Conservation (phyloP, 2,888 invertebrate genomes). For the Drosophila mulleri region DNA sequence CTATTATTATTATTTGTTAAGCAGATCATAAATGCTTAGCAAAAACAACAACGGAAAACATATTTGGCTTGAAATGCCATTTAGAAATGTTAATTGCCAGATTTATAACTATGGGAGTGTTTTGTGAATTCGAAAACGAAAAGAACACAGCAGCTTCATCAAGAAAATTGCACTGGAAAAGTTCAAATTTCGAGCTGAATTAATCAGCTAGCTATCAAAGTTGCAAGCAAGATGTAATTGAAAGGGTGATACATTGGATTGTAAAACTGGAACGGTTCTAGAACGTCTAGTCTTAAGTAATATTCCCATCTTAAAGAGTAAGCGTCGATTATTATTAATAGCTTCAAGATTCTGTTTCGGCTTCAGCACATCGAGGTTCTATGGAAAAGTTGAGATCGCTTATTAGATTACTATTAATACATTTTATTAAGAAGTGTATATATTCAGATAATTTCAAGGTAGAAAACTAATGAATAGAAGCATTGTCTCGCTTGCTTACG, state of each 20-base stretch:
- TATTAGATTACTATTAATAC: not conserved
- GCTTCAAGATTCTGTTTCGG: not conserved
- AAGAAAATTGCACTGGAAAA: constrained; percentile 7
- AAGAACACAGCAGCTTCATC: constrained; percentile 6
- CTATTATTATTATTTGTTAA: constrained; percentile 64
- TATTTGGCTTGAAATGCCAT: constrained; percentile 58
- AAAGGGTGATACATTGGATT: not conserved
- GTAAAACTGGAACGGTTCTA: too few relatives aligned
- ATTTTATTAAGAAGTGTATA: not conserved
- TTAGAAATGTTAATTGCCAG: constrained; percentile 72
- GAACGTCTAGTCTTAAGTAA: too few relatives aligned
- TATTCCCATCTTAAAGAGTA: too few relatives aligned
- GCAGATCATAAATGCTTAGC: constrained; percentile 67
- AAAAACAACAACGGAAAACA: constrained; percentile 4
- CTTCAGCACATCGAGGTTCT: not conserved
- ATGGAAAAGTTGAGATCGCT: not conserved
- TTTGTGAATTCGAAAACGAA: not conserved
- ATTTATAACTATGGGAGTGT: constrained; percentile 22
- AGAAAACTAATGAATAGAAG: not conserved
- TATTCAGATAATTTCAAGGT: constrained; percentile 3
- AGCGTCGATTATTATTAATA: too few relatives aligned
- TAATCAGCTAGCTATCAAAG: not conserved
- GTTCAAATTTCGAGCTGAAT: not conserved
- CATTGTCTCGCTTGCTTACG: constrained; percentile 27
- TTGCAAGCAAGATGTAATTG: not conserved